phyloP scores from a whole-genome alignment of 2,113 vertebrate genomes.

The Athene cunicularia region DNA sequence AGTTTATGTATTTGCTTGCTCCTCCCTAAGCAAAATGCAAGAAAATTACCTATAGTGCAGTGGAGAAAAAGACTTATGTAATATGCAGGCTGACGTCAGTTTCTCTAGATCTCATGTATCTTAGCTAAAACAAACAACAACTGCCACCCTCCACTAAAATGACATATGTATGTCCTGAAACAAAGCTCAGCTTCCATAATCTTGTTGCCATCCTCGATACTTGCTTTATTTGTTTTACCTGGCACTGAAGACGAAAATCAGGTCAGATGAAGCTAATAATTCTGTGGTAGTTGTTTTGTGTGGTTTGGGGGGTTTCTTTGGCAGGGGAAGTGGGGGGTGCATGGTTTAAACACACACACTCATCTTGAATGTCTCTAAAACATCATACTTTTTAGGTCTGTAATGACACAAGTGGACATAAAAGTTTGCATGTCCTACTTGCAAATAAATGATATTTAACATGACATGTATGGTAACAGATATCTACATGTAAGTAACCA shows the following conservation, averaged over 20 bases:
- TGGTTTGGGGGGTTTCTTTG: too few relatives aligned
- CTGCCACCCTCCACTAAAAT: neutral
- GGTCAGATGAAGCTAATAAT: neutral
- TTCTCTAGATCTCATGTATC: neutral
- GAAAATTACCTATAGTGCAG: neutral
- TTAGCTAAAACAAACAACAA: neutral
- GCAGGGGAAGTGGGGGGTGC: too few relatives aligned
- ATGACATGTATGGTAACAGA: neutral
- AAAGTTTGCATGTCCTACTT: neutral
- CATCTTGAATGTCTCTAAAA: neutral
- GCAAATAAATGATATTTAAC: neutral
- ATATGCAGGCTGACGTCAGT: neutral
- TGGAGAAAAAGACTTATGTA: neutral
- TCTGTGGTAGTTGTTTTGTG: neutral
- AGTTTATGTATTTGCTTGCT: neutral
- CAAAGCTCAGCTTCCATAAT: neutral
- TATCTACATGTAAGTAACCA: neutral
- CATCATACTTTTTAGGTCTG: neutral
- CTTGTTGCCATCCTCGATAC: neutral
- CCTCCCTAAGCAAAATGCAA: neutral
- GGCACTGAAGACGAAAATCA: neutral
- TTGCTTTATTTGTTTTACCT: neutral
- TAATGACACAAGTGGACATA: accelerated
- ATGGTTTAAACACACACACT: neutral
- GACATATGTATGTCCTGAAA: neutral